These are phyloP conservation scores for Macroglossus sobrinus DNA, from an alignment of 2,113 vertebrate species.

Conservation along the genomic window DNA sequence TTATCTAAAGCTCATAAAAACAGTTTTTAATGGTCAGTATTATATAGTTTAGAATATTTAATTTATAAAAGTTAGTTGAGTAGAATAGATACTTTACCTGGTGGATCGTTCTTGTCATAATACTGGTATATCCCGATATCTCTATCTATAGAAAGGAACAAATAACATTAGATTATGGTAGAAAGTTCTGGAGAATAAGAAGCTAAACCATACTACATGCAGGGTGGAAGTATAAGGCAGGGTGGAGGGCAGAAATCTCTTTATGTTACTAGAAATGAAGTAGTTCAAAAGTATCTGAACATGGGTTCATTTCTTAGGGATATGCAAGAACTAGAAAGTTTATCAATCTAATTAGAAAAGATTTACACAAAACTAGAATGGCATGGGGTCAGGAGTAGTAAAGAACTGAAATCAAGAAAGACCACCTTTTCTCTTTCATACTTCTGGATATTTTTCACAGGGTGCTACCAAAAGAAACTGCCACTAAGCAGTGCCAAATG, in stretches of 20 bases:
- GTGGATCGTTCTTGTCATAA: slow-evolving; percentile 90
- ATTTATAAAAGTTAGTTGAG: slow-evolving; percentile 46
- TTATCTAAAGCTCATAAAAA: slow-evolving; percentile 30
- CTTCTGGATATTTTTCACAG: slow-evolving; percentile 62
- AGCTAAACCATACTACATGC: background rate
- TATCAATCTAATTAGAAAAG: slow-evolving; percentile 60
- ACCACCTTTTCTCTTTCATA: slow-evolving; percentile 62
- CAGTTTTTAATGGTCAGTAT: slow-evolving; percentile 29
- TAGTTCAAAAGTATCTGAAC: slow-evolving; percentile 54
- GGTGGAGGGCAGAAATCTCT: slow-evolving; percentile 32
- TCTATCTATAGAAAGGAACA: slow-evolving; percentile 86
- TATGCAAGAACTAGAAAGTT: slow-evolving; percentile 40
- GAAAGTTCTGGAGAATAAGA: slow-evolving; percentile 46
- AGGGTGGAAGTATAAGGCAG: background rate
- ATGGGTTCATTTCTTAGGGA: slow-evolving; percentile 45
- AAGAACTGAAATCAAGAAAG: slow-evolving; percentile 47
- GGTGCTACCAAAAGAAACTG: slow-evolving; percentile 56
- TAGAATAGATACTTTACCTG: slow-evolving; percentile 86
- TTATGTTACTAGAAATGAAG: slow-evolving; percentile 62
- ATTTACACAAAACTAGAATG: slow-evolving; percentile 48
- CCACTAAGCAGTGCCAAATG: slow-evolving; percentile 55
- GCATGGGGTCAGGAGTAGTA: slow-evolving; percentile 51
- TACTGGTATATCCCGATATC: slow-evolving; percentile 95
- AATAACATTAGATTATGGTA: slow-evolving; percentile 62
- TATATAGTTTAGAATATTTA: slow-evolving; percentile 24